Conservation (phyloP, 2,797 vertebrate genomes). For the Enteromius afrohamiltoni region DNA sequence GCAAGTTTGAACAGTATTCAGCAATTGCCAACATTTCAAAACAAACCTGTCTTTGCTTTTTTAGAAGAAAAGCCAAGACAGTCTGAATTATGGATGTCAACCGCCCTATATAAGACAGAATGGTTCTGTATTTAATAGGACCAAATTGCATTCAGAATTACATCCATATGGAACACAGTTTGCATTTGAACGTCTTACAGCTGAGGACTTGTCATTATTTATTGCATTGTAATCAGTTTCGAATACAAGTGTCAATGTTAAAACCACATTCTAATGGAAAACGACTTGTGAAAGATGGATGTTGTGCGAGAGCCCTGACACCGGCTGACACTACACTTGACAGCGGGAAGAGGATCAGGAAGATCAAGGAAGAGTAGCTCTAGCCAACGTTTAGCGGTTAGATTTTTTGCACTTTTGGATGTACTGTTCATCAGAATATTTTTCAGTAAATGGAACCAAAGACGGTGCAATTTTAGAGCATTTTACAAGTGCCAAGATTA, state of each 20-base stretch:
- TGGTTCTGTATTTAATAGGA: not conserved
- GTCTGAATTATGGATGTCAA: not conserved
- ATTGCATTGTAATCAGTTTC: not conserved
- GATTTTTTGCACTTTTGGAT: not conserved
- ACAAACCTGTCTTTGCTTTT: not conserved
- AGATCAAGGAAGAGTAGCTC: slow-evolving; percentile 8
- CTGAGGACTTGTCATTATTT: not conserved
- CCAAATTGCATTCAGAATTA: not conserved
- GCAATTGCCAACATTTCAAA: slow-evolving; percentile 9
- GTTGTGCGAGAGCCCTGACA: not conserved
- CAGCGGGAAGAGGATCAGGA: not conserved
- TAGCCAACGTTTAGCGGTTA: not conserved
- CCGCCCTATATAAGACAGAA: not conserved
- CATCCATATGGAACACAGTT: not conserved
- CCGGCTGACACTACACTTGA: not conserved
- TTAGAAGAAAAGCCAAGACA: not conserved
- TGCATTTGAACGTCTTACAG: slow-evolving; percentile 4
- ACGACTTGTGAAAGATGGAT: not conserved
- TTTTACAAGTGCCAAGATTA: not conserved
- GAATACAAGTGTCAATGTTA: not conserved
- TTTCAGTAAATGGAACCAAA: not conserved
- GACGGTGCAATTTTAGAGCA: not conserved
- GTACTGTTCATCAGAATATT: not conserved
- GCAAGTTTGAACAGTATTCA: not conserved
- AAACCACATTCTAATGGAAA: not conserved